Evolutionary conservation across 2,888 invertebrate genomes (phyloP).

Genomic region (Drosophila melanosoma): DNA sequence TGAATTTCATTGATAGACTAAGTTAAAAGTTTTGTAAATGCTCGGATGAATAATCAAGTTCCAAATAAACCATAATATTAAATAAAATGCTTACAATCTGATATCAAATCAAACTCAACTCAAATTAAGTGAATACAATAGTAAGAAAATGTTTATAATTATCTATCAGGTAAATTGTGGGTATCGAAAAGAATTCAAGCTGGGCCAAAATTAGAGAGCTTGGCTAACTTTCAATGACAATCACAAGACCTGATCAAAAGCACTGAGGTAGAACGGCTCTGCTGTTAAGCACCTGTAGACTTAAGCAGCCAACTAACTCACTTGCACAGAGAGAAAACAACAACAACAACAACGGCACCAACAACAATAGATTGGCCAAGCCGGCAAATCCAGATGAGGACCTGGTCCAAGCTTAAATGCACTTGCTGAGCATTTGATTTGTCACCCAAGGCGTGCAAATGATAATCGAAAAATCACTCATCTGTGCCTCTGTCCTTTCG

Average conservation of each 20-base stretch:
- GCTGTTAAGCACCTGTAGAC: slow-evolving; percentile 63
- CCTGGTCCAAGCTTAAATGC: slow-evolving; percentile 52
- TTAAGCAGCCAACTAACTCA: slow-evolving; percentile 43
- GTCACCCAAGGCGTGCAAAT: slow-evolving; percentile 81
- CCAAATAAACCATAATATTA: background rate
- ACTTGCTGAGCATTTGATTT: slow-evolving; percentile 78
- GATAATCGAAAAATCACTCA: slow-evolving; percentile 81
- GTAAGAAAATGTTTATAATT: too few relatives aligned
- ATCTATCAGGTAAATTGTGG: background rate
- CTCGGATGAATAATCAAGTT: background rate
- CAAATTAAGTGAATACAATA: background rate
- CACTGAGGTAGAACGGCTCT: slow-evolving; percentile 25
- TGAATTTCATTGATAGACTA: background rate
- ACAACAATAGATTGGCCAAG: slow-evolving; percentile 32
- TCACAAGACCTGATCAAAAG: background rate
- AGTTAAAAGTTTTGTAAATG: background rate
- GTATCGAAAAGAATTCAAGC: background rate
- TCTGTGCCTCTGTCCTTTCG: slow-evolving; percentile 60
- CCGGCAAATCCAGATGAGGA: slow-evolving; percentile 30
- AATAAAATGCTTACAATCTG: background rate
- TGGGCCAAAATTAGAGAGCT: slow-evolving; percentile 18
- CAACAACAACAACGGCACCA: slow-evolving; percentile 22
- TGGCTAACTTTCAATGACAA: slow-evolving; percentile 20
- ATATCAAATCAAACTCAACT: background rate
- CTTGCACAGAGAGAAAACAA: slow-evolving; percentile 3